Conservation (phyloP, 2,888 invertebrate species). For the Torymus tubicola region DNA sequence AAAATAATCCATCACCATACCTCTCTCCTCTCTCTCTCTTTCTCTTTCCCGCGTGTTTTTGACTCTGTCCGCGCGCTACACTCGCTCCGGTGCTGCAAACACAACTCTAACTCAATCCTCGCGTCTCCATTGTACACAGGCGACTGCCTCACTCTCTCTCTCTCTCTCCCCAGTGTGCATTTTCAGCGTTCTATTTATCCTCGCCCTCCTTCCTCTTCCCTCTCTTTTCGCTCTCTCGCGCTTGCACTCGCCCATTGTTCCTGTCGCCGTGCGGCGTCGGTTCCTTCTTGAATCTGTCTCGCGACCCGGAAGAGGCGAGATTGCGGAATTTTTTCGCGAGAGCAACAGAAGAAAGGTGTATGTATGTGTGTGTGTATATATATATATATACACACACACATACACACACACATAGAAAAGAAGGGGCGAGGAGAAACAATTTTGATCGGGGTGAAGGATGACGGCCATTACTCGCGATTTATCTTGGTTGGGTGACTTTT, state of each 20-base stretch:
- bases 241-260: slow-evolving; percentile 7
- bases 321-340: slow-evolving; percentile 43
- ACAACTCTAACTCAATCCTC: slow-evolving; percentile 45
- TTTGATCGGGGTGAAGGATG: slow-evolving; percentile 18
- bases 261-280: neutral
- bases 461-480: slow-evolving; percentile 20
- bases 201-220: slow-evolving; percentile 12
- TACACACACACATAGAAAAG: no score
- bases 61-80: neutral
- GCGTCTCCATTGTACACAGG: neutral
- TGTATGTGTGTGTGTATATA: neutral
- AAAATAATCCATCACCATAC: no score
- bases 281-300: slow-evolving; percentile 41
- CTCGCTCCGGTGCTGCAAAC: slow-evolving; percentile 18
- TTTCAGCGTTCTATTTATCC: slow-evolving; percentile 44
- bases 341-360: neutral
- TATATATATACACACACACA: no score
- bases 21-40: neutral
- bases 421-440: slow-evolving; percentile 17
- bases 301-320: slow-evolving; percentile 35
- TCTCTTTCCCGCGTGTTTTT: slow-evolving; percentile 22
- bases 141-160: neutral
- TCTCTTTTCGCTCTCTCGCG: neutral
- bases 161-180: slow-evolving; percentile 34
- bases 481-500: neutral